Evolutionary conservation across 1,140 invertebrate genomes (phyloP).

Genomic region (Kradibia gibbosae): DNA sequence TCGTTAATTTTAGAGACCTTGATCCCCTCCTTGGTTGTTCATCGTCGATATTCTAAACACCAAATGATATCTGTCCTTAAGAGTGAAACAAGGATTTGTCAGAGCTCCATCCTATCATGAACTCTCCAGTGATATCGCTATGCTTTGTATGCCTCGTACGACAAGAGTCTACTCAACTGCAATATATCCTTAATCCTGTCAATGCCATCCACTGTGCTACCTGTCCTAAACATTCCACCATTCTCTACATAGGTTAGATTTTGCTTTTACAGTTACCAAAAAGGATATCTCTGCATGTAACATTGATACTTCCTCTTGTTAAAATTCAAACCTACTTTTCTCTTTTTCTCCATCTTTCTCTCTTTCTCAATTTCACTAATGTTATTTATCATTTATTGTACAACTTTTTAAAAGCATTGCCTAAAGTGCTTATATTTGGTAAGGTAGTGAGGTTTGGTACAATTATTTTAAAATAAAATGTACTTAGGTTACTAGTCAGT

Average conservation of each 20-base stretch:
- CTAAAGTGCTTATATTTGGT: neutral
- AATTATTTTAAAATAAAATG: neutral
- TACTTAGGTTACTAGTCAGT: neutral
- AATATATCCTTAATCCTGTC: slow-evolving; percentile 32
- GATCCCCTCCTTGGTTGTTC: neutral
- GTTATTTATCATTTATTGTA: too few relatives aligned
- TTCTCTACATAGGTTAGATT: slow-evolving; percentile 48
- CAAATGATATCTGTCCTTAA: neutral
- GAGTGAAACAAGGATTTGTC: slow-evolving; percentile 47
- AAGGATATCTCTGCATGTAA: neutral
- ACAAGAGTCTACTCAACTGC: neutral
- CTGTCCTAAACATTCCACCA: slow-evolving; percentile 40
- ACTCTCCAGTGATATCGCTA: slow-evolving; percentile 19
- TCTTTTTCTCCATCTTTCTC: too few relatives aligned
- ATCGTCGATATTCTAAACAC: slow-evolving; percentile 24
- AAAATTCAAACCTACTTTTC: slow-evolving; percentile 1
- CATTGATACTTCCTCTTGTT: neutral
- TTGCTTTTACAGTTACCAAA: neutral
- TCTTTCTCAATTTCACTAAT: too few relatives aligned
- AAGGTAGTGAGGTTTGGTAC: neutral
- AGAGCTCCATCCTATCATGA: slow-evolving; percentile 38
- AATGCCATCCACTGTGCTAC: slow-evolving; percentile 28
- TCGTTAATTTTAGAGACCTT: slow-evolving; percentile 2
- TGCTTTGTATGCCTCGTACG: neutral
- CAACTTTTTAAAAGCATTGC: too few relatives aligned